Percentiles rank a stretch among this genome's conserved stretches.
Evolutionary conservation across 2,797 vertebrate species (phyloP).

Genomic region (Amniataba percoides): DNA sequence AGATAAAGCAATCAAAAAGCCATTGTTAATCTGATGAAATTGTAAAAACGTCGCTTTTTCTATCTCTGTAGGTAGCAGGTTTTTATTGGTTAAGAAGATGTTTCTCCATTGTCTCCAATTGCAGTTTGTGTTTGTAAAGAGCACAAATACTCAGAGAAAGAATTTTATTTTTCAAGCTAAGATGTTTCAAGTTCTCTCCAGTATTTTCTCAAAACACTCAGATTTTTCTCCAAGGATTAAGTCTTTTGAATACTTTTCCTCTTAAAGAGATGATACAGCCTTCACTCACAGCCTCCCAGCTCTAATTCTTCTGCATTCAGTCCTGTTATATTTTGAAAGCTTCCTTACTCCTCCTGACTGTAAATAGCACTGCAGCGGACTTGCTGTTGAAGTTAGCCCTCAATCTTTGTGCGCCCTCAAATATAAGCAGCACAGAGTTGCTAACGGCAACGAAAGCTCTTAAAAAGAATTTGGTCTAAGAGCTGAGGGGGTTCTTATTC

Average conservation of each 20-base stretch:
- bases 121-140: conserved; percentile 34
- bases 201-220: conserved; percentile 25
- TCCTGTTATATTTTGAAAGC: conserved; percentile 51
- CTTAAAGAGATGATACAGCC: conserved; percentile 53
- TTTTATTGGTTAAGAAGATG: not conserved
- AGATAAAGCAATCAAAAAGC: not conserved
- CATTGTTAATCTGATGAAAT: not conserved
- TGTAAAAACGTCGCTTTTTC: not conserved
- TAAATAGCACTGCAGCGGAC: conserved; percentile 27
- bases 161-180: conserved; percentile 25
- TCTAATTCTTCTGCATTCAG: conserved; percentile 48
- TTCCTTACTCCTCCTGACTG: conserved; percentile 48
- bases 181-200: conserved; percentile 30
- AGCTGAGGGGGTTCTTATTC: conserved; percentile 17
- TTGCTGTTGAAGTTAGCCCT: conserved; percentile 36
- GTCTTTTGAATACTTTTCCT: conserved; percentile 53
- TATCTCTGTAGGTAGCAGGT: not conserved
- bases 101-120: conserved; percentile 4
- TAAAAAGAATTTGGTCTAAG: conserved; percentile 21
- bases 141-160: conserved; percentile 7
- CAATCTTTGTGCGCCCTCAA: conserved; percentile 7
- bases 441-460: conserved; percentile 24
- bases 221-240: conserved; percentile 60
- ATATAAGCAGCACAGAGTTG: conserved; percentile 26
- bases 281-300: conserved; percentile 45